These are phyloP conservation scores for Halcyon malimbica DNA, from an alignment of 2,113 vertebrate species.

Conservation along the genomic window DNA sequence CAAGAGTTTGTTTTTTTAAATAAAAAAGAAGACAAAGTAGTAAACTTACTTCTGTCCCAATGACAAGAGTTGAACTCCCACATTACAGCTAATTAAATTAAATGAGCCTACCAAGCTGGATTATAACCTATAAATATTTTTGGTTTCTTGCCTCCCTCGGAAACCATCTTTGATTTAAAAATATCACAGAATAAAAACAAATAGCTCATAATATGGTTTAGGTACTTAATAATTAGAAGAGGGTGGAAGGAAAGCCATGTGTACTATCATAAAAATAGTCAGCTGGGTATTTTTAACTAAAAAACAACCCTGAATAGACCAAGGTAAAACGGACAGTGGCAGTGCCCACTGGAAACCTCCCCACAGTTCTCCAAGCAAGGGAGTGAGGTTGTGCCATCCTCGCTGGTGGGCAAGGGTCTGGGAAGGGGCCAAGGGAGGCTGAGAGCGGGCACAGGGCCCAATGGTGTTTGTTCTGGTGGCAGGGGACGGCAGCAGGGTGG, in stretches of 20 bases:
- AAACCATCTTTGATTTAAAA: slow-evolving; percentile 31
- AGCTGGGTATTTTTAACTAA: not conserved
- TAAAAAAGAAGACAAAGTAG: not conserved
- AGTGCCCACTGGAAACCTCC: not conserved
- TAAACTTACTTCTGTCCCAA: not conserved
- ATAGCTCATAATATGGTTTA: not conserved
- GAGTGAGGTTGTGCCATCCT: not conserved
- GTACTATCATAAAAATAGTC: not conserved
- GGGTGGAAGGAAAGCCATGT: not conserved
- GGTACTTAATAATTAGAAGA: slow-evolving; percentile 10
- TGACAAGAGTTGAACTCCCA: not conserved
- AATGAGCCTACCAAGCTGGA: not conserved
- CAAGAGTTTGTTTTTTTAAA: not conserved
- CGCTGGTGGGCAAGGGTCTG: not conserved
- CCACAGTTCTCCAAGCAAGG: not conserved
- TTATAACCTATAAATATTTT: slow-evolving; percentile 33
- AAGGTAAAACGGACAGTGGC: not conserved
- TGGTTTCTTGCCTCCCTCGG: slow-evolving; percentile 23
- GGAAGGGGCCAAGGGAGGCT: not conserved
- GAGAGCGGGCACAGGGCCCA: rapidly evolving
- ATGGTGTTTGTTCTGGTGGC: not conserved
- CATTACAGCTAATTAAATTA: slow-evolving; percentile 37
- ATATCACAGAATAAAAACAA: slow-evolving; percentile 11
- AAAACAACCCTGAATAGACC: not conserved
- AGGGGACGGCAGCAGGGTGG: not conserved